A percentile compares a stretch with the other conserved stretches of the same genome.
These are phyloP conservation scores for Embidobia sp. DNA, from an alignment of 2,888 invertebrate species.

Conservation along the genomic window DNA sequence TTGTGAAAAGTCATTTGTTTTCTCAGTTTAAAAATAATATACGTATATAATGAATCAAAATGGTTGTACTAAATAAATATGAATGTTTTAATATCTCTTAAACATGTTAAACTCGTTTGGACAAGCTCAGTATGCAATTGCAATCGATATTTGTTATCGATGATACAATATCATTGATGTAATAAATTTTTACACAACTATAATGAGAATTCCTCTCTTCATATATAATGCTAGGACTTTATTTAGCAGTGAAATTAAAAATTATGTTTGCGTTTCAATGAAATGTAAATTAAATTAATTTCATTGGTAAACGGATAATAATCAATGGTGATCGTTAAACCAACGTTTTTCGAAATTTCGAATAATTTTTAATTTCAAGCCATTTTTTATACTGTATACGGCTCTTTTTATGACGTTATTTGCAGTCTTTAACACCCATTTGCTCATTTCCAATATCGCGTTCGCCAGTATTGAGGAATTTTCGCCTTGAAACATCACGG, in stretches of 20 bases:
- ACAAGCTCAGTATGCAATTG: too few relatives aligned
- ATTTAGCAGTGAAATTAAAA: constrained; percentile 27
- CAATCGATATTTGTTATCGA: background rate
- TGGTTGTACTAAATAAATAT: too few relatives aligned
- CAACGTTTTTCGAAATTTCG: constrained; percentile 4
- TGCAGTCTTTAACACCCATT: constrained; percentile 19
- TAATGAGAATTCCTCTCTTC: background rate
- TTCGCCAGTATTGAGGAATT: constrained; percentile 26
- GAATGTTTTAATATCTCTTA: too few relatives aligned
- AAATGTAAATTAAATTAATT: too few relatives aligned
- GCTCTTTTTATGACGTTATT: constrained; percentile 25
- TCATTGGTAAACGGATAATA: too few relatives aligned
- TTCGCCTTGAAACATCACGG: constrained; percentile 28
- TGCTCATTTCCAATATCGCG: constrained; percentile 22
- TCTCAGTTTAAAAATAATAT: too few relatives aligned
- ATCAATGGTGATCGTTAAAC: too few relatives aligned
- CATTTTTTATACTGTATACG: constrained; percentile 25
- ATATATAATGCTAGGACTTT: background rate
- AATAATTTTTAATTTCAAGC: constrained; percentile 37
- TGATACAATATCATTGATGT: background rate
- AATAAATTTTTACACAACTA: background rate
- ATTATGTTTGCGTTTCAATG: constrained; percentile 5
- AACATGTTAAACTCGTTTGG: too few relatives aligned
- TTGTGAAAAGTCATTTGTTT: too few relatives aligned
- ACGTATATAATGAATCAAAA: too few relatives aligned